Evolutionary conservation across 2,888 invertebrate species (phyloP), one percentile per base, ranked within the genome.

Genomic region (Pandemis heparana): DNA sequence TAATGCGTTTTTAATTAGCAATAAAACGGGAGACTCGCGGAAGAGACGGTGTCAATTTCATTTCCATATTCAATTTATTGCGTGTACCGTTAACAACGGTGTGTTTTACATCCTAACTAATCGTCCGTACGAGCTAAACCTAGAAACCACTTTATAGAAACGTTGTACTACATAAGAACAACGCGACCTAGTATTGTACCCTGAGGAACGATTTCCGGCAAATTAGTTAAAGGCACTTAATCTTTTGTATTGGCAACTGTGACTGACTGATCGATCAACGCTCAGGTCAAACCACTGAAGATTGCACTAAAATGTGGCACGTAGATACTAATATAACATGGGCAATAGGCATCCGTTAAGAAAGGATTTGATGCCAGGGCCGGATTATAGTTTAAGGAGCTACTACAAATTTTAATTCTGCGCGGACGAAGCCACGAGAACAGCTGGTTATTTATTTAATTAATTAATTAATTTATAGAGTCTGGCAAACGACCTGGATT

Each of bases 21-120:
- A 51, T 51, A 51, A 51, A 65, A 32, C 65, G 39, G 16, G 9
- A 41, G 41, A 43, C 18, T 23, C 51, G 51, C 65, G 65, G 65
- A 65, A 65, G 65, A 38, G 8, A 5, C 14, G 48, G 65, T 65
- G 65, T 65, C 65, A 48, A 65, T 53, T 65, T 65, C 51, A 38
- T 53, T 65, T 51, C 51, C 51, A 65, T 53, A 12, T 65, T 10
- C 10, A 51, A 65, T 53, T 53, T 18, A 65, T 53, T 51, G 10
- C 65, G 32, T 0, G 32, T 39, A 12, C 32, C 38, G 65, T 65
- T 65, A 53, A 39, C 39, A 46, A 46, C 18, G 46, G 63, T 43
- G 12, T 63, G 3, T 46, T 32, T 18, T 23, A 23, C 14, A 14
- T 23, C 23, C 63, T 14, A 23, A 8, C 9, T 23, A 14, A 14